Percentiles rank a stretch among this genome's conserved stretches.
Conservation (phyloP, 2,113 vertebrate species). For the Strigops habroptila region DNA sequence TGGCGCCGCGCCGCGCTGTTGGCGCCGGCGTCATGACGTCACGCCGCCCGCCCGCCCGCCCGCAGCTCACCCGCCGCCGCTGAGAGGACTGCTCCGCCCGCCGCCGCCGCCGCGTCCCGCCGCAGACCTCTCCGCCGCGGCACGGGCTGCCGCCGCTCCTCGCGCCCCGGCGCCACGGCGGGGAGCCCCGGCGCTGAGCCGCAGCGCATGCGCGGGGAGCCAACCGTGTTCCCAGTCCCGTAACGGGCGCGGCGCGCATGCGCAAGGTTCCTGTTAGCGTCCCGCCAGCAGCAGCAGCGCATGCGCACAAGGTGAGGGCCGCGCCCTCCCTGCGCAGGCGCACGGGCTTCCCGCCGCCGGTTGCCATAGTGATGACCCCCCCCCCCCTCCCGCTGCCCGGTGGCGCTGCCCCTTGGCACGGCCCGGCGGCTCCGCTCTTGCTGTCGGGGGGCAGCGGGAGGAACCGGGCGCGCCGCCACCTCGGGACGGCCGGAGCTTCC, state of each 20-base stretch:
- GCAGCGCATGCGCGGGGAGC: neutral
- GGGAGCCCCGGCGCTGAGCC: neutral
- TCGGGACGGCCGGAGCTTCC: neutral
- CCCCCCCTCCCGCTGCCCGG: rapidly evolving
- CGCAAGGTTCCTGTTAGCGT: rapidly evolving
- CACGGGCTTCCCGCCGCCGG: neutral
- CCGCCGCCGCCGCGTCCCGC: neutral
- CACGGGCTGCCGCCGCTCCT: neutral
- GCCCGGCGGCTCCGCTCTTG: rapidly evolving
- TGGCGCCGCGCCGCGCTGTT: neutral
- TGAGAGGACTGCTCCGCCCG: too few relatives aligned
- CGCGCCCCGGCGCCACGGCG: neutral
- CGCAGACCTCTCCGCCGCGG: neutral
- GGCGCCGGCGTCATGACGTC: neutral
- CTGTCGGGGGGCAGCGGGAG: rapidly evolving
- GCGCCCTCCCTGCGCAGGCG: neutral
- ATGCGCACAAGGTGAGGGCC: rapidly evolving
- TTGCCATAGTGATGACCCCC: rapidly evolving
- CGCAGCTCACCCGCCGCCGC: neutral
- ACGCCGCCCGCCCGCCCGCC: neutral
- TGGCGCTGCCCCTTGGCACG: rapidly evolving
- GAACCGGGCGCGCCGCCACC: rapidly evolving
- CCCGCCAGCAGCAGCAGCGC: neutral
- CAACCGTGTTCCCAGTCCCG: neutral
- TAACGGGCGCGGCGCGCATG: neutral